Conservation (phyloP, 1,140 invertebrate species). For the Trichoplusia ni region DNA sequence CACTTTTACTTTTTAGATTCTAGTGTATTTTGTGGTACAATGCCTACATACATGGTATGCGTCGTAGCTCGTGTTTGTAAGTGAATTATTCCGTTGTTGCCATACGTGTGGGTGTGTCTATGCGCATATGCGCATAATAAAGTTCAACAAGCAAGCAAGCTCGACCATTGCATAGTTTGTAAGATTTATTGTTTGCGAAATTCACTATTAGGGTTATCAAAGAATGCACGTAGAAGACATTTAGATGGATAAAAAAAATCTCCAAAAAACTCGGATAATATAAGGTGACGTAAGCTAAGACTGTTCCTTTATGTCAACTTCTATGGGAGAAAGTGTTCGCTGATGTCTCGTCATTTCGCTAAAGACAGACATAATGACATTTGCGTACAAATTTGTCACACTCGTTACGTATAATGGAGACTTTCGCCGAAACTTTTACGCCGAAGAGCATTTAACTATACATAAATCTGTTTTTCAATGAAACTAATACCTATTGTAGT, state of each 20-base stretch:
- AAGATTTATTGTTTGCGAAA: no score
- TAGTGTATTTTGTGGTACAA: background rate
- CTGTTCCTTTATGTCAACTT: background rate
- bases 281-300: background rate
- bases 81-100: background rate
- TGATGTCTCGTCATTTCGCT: conserved; percentile 6
- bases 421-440: conserved; percentile 13
- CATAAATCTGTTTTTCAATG: background rate
- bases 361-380: conserved; percentile 15
- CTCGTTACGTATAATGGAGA: conserved; percentile 9
- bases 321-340: conserved; percentile 6
- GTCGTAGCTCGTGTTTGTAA: background rate
- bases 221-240: no score
- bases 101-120: background rate
- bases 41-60: background rate
- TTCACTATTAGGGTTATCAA: no score
- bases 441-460: background rate
- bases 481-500: background rate
- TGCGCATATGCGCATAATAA: background rate
- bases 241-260: no score
- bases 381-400: conserved; percentile 20
- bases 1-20: conserved; percentile 59
- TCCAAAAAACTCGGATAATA: background rate
- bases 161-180: no score
- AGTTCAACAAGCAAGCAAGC: no score